Evolutionary conservation across 1,140 invertebrate genomes (phyloP), one percentile per base, ranked within the genome.

Genomic region (Calephelis virginiensis): DNA sequence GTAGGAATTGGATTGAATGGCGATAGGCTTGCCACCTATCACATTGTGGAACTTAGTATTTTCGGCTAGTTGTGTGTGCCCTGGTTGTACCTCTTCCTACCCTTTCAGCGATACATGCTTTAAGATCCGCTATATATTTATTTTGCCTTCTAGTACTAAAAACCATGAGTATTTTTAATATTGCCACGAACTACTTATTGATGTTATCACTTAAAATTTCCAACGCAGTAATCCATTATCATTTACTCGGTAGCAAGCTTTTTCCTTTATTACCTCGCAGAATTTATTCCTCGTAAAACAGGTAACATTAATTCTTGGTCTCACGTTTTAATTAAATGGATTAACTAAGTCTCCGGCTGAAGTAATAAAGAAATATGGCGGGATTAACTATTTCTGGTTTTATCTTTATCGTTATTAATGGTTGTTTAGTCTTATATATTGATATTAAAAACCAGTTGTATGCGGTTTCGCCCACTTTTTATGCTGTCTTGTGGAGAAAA

Each of bases 271-370:
- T 56, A 28, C 53, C 28, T 12, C 53, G 28, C 0, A 56, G 53
- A 28, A 56, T 56, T 56, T 28, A 56, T 56, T 56, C 53, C 9
- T 28, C 53, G 53, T 56, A 56, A 56, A 56, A 56, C 53, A 56
- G 17, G 53, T 56, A 56, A 37, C 53, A 56, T 56, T 56, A 37
- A 56, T 56, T 56, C 53, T 56, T 17, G 53, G 53, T 28, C 17
- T 28, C 28, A 56, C 53, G 53, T 37, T 56, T 56, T 56, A 56
- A 56, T 56, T 56, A 56, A 56, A 56, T 56, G 53, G 53, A 56
- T 56, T 56, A 56, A 56, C 53, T 56, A 56, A 53, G 53, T 56
- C 53, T 56, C 53, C 53, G 7, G 9, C 5, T 28, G 5, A 12
- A 56, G 10, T 56, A 56, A 56, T 56, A 14, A 56, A 17, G 37